Conservation (phyloP, 2,797 vertebrate genomes). For the Liparis tanakae region DNA sequence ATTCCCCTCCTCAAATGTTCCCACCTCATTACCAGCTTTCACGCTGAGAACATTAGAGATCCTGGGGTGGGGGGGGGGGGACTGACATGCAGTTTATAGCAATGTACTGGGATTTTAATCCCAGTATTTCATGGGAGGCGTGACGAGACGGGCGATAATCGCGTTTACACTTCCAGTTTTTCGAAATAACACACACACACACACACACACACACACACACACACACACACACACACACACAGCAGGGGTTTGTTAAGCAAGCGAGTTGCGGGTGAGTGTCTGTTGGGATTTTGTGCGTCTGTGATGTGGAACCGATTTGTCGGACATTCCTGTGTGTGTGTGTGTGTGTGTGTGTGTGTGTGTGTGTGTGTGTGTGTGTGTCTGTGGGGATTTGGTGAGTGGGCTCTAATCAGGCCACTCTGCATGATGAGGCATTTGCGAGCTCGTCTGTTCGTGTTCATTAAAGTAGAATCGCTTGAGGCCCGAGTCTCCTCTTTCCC, state of each 20-base stretch:
- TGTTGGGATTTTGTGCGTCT: conserved; percentile 39
- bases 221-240: no score
- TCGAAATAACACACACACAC: no score
- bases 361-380: conserved; percentile 55
- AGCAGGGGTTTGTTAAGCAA: conserved; percentile 14
- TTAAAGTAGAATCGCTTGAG: conserved; percentile 68
- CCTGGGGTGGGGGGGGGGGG: conserved; percentile 8
- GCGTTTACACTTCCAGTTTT: conserved; percentile 44
- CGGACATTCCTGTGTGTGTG: conserved; percentile 76
- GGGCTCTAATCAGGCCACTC: conserved; percentile 77
- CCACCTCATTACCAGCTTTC: conserved; percentile 32
- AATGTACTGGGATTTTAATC: conserved; percentile 31
- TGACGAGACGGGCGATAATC: conserved; percentile 39
- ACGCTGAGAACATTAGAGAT: conserved; percentile 3
- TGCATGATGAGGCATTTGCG: conserved; percentile 77
- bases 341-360: conserved; percentile 71
- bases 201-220: no score
- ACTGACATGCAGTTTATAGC: conserved; percentile 20
- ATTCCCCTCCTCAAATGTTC: neutral
- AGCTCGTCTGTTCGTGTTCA: conserved; percentile 71
- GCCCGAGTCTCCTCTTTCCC: conserved; percentile 29
- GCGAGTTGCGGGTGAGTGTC: conserved; percentile 11
- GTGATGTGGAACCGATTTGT: conserved; percentile 62
- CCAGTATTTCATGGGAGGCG: conserved; percentile 24
- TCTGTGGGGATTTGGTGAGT: conserved; percentile 74